phyloP scores from a whole-genome alignment of 1,140 invertebrate genomes.

The Zaprionus taronus region DNA sequence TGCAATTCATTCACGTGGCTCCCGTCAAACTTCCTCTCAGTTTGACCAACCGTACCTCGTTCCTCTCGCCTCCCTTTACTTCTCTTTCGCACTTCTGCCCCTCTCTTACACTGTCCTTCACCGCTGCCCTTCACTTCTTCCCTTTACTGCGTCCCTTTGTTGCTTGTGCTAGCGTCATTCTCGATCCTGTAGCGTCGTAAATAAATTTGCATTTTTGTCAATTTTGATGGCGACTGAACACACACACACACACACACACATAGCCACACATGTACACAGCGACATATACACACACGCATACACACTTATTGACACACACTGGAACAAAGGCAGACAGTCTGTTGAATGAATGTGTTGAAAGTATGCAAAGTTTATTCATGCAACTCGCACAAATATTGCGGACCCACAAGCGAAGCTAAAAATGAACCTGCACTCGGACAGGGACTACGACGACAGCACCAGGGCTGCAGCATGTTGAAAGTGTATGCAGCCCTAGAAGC shows the following conservation, averaged over 20 bases:
- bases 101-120: constrained; percentile 12
- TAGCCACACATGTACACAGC: background rate
- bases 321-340: background rate
- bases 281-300: background rate
- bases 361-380: constrained; percentile 68
- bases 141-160: background rate
- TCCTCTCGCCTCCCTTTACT: background rate
- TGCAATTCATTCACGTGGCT: constrained; percentile 70
- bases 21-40: constrained; percentile 28
- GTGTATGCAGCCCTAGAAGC: background rate
- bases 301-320: background rate
- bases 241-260: constrained; percentile 26
- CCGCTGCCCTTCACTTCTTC: background rate
- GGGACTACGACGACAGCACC: background rate
- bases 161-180: constrained; percentile 34
- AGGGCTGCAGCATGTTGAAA: constrained; percentile 21
- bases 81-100: constrained; percentile 21
- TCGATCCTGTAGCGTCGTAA: constrained; percentile 70
- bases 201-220: constrained; percentile 83
- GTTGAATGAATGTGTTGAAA: constrained; percentile 59
- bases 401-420: background rate
- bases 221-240: constrained; percentile 70
- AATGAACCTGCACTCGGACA: background rate
- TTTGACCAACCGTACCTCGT: background rate
- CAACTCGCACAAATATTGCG: constrained; percentile 13